Base-by-base conservation (phyloP, 2,113 vertebrate genomes). In the Hypomesus transpacificus region DNA sequence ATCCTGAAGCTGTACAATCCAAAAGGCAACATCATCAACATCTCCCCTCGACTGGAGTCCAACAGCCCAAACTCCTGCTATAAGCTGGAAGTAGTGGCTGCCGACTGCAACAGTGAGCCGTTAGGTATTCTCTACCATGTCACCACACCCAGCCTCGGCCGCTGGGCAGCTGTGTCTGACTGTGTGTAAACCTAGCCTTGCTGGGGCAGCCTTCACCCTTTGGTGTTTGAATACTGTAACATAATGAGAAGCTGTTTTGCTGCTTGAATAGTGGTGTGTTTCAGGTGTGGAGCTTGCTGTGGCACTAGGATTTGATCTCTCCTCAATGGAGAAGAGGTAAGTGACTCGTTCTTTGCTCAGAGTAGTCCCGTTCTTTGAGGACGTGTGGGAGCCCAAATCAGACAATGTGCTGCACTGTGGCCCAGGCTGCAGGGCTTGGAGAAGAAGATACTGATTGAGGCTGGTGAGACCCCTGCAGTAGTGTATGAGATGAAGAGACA, bases 1-100 rank as follows among this genome's bases (percentile, higher is more conserved):
- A 92, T 93, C 73, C 81, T 93, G 80, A 93, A 93, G 74, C 85
- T 93, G 50, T 93, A 93, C 83, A 93, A 90, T 80, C 84, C 87
- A 59, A 90, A 88, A 78, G 91, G 92, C 70, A 92, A 86, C 88
- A 91, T 93, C 71, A 90, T 91, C 87, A 93, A 93, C 84, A 93
- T 93, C 83, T 91, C 89, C 20, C 89, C 89, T 0, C 79, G 76
- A 58, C 80, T 93, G 77, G 88, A 89, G 63, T 85, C 89, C 59
- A 92, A 92, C 84, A 78, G 18, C 60, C 86, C 84, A 0, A 80
- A 78, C 73, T 78, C 81, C 70, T 82, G 84, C 82, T 93, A 92
- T 87, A 89, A 91, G 73, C 87, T 93, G 77, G 91, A 93, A 80
- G 91, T 92, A 81, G 91, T 93, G 70, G 92, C 92, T 17, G 83